These are phyloP conservation scores for Drosophila jambulina DNA, from an alignment of 1,140 invertebrate species.

Conservation along the genomic window DNA sequence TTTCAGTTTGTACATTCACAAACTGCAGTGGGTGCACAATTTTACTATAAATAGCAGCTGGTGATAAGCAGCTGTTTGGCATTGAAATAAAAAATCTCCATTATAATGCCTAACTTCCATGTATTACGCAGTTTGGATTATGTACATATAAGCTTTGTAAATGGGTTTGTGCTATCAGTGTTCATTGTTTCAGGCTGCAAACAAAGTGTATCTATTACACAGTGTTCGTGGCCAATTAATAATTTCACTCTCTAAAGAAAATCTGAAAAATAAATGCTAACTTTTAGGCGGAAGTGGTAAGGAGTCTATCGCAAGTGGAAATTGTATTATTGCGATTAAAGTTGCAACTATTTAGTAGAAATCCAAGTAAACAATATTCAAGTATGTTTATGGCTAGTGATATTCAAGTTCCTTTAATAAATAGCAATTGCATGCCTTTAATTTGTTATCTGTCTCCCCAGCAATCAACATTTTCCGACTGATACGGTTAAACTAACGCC, in stretches of 20 bases:
- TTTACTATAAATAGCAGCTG: not conserved
- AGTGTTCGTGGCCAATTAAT: conserved; percentile 29
- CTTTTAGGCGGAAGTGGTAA: conserved; percentile 31
- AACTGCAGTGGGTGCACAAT: conserved; percentile 4
- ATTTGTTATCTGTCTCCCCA: not conserved
- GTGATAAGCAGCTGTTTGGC: conserved; percentile 57
- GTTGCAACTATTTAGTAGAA: not conserved
- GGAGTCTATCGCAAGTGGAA: not conserved
- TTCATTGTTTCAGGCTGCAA: conserved; percentile 37
- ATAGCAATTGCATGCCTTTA: not conserved
- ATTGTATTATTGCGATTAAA: not conserved
- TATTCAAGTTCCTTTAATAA: not conserved
- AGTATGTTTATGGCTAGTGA: not conserved
- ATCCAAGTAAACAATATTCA: not conserved
- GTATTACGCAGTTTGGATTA: conserved; percentile 27
- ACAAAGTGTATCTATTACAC: conserved; percentile 38
- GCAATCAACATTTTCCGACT: not conserved
- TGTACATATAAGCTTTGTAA: not conserved
- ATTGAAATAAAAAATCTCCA: conserved; percentile 4
- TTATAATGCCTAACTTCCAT: conserved; percentile 9
- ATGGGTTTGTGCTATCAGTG: conserved; percentile 6
- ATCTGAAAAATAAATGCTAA: not conserved
- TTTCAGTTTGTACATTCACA: not conserved
- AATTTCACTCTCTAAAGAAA: conserved; percentile 34
- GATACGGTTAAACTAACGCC: not conserved